These are phyloP conservation scores for Drosophila subobscura DNA, from an alignment of 1,140 invertebrate genomes.

Conservation along the genomic window DNA sequence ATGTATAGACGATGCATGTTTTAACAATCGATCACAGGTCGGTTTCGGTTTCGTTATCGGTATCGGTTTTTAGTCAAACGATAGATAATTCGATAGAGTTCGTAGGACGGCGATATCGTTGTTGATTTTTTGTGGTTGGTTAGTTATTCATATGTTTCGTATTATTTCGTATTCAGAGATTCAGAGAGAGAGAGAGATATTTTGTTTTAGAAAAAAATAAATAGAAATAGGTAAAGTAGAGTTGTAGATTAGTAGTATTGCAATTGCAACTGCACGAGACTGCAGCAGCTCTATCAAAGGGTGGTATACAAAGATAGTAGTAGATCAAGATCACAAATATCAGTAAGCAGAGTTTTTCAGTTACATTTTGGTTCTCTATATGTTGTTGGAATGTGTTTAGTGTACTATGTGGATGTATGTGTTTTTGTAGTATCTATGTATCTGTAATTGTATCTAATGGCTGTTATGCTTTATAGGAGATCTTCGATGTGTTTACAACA, in stretches of 20 bases:
- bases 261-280: conserved; percentile 41
- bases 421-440: conserved; percentile 4
- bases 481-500: too few species aligned
- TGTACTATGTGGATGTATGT: conserved; percentile 10
- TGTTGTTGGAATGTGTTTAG: conserved; percentile 9
- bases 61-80: conserved; percentile 23
- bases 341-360: conserved; percentile 36
- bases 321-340: conserved; percentile 55
- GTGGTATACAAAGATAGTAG: conserved; percentile 42
- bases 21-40: conserved; percentile 41
- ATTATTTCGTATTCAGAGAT: conserved; percentile 5
- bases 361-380: conserved; percentile 24
- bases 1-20: background rate
- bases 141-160: conserved; percentile 35
- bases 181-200: background rate
- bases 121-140: conserved; percentile 31
- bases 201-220: conserved; percentile 55
- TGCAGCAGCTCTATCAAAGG: conserved; percentile 31
- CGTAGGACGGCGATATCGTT: conserved; percentile 58
- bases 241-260: conserved; percentile 70
- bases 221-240: conserved; percentile 70
- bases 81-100: conserved; percentile 7
- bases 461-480: too few species aligned
- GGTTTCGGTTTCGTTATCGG: conserved; percentile 1
- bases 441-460: too few species aligned